Conservation (phyloP, 2,888 invertebrate species). For the Stenoptilia bipunctidactyla region DNA sequence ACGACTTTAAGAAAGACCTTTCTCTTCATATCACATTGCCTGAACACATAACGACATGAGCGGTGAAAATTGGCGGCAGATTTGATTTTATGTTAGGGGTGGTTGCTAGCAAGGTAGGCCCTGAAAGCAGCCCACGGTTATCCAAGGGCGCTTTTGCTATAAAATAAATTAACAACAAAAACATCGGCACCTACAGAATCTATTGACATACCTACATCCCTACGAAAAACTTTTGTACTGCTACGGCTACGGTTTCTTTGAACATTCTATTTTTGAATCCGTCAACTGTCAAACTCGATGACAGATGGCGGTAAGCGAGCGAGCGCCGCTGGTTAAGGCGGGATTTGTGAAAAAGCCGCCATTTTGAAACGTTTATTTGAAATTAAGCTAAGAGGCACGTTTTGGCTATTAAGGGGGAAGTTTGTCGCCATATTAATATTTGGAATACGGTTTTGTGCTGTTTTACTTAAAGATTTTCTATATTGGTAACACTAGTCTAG, state of each 20-base stretch:
- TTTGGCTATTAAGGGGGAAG: constrained; percentile 28
- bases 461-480: too few relatives aligned
- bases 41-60: too few relatives aligned
- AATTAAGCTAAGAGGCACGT: constrained; percentile 35
- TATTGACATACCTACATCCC: too few relatives aligned
- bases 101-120: too few relatives aligned
- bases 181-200: too few relatives aligned
- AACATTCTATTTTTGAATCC: constrained; percentile 48
- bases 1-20: too few relatives aligned
- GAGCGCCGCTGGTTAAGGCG: constrained; percentile 26
- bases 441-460: constrained; percentile 13
- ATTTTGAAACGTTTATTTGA: constrained; percentile 20
- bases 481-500: too few relatives aligned
- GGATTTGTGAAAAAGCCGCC: constrained; percentile 18
- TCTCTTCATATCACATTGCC: too few relatives aligned
- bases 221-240: too few relatives aligned
- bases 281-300: constrained; percentile 62
- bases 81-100: too few relatives aligned
- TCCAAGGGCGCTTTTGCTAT: constrained; percentile 12
- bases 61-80: too few relatives aligned
- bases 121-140: too few relatives aligned
- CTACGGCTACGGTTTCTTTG: constrained; percentile 12
- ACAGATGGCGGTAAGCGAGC: constrained; percentile 55
- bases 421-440: constrained; percentile 22
- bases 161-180: background rate